These are phyloP conservation scores for Entelurus aequoreus DNA, from an alignment of 2,113 vertebrate species.

Conservation along the genomic window DNA sequence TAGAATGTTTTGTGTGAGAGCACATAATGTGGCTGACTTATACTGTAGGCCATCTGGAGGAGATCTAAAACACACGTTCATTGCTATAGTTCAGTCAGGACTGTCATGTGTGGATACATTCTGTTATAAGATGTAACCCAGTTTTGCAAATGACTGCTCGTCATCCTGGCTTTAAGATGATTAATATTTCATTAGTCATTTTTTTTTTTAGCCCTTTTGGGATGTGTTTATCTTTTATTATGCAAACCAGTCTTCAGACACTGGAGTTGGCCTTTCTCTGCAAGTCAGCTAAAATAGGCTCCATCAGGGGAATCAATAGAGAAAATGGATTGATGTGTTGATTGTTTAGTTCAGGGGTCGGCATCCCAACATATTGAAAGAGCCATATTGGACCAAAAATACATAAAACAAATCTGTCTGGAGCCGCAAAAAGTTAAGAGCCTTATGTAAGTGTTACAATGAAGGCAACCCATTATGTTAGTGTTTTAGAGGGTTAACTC, in stretches of 20 bases:
- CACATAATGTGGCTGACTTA: not conserved
- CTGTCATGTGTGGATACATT: not conserved
- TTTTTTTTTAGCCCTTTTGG: not conserved
- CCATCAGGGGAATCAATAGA: no score
- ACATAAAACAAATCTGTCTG: no score
- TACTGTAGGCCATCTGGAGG: not conserved
- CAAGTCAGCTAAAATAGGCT: no score
- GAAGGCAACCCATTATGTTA: no score
- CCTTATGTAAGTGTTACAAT: no score
- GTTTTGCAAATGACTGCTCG: not conserved
- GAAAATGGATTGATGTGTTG: no score
- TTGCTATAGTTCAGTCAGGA: not conserved
- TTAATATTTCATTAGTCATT: slow-evolving; percentile 4
- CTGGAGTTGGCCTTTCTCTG: not conserved
- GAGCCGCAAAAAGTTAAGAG: no score
- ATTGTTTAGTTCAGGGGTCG: no score
- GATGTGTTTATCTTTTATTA: not conserved
- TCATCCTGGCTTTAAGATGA: not conserved
- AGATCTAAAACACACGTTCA: not conserved
- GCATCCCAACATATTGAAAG: no score
- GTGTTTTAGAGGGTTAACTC: no score
- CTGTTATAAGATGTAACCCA: not conserved
- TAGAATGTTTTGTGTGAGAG: not conserved
- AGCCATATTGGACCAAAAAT: no score
- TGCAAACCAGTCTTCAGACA: not conserved